Conservation (phyloP, 2,113 vertebrate species). For the Camarhynchus parvulus region DNA sequence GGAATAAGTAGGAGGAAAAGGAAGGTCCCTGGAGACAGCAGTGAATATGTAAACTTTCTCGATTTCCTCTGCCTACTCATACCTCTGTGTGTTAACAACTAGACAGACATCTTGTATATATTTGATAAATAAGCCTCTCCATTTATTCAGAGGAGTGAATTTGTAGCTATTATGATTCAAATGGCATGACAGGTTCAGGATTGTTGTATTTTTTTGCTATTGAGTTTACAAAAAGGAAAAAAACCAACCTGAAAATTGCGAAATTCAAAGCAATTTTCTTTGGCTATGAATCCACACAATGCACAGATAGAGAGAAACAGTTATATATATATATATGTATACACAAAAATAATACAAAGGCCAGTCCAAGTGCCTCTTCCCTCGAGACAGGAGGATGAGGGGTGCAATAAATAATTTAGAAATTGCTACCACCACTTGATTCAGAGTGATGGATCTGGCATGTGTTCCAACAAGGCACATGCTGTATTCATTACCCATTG, state of each 20-base stretch:
- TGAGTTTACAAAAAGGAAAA: constrained; percentile 57
- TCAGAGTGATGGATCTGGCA: constrained; percentile 72
- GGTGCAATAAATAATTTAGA: constrained; percentile 76
- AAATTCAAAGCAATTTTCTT: constrained; percentile 76
- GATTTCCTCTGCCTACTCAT: constrained; percentile 74
- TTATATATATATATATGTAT: not conserved
- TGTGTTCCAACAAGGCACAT: constrained; percentile 67
- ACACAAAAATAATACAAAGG: not conserved
- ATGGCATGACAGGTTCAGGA: constrained; percentile 79
- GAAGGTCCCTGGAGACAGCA: constrained; percentile 55
- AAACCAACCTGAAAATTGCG: constrained; percentile 53
- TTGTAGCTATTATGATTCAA: constrained; percentile 85
- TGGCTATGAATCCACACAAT: constrained; percentile 60
- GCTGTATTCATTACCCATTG: constrained; percentile 75
- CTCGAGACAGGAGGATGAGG: constrained; percentile 58
- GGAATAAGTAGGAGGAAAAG: constrained; percentile 43
- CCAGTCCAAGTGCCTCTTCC: constrained; percentile 13
- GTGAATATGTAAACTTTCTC: constrained; percentile 71
- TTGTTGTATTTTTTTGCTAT: constrained; percentile 66
- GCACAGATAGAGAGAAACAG: constrained; percentile 2
- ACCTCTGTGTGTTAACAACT: constrained; percentile 73
- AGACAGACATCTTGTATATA: constrained; percentile 80
- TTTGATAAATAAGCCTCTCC: constrained; percentile 83
- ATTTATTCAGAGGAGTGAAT: constrained; percentile 82
- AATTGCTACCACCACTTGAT: constrained; percentile 67